Base-by-base conservation (phyloP, 2,888 invertebrate species). In the Athalia cordata region DNA sequence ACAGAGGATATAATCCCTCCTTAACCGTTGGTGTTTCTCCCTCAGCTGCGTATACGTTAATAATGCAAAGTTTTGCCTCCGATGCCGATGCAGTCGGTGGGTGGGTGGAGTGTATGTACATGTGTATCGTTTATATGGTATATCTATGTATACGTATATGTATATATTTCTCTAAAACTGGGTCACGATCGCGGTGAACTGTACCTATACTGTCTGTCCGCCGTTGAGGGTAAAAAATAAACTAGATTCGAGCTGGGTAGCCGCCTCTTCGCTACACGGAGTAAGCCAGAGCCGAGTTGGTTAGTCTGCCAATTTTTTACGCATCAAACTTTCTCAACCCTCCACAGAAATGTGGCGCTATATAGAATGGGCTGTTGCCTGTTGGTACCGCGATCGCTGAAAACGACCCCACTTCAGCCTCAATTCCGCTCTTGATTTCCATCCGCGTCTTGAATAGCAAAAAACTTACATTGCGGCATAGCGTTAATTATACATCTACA, bases 171-270 rank as follows among this genome's bases (percentile, higher is more conserved):
- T 9, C n/a, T 55, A 70, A 70, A 70, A 70, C 29, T 55, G 70
- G 70, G 70, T 70, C 70, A 70, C 55, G 55, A 70, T 70, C 70
- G 70, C 5, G 55, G 70, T 11, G 13, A 55, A n/a, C 11, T 55
- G n/a, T 43, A 13, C 61, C n/a, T 55, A 5, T 15, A 67, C 8
- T 15, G 67, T 15, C 29, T 13, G 67, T 67, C 8, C 50, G 15
- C 15, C 9, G 15, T n/a, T 13, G 15, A 47, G 50, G 49, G 29
- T 50, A 70, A 43, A 57, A 57, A 70, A 55, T 70, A 11, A 70
- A 55, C 5, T 29, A 67, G 50, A 50, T 67, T 13, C 47, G 15
- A 15, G 67, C 13, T 5, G 6, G 13, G 47, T n/a, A 45, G 47
- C 47, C 43, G 43, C 45, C 64, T 29, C 64, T n/a, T 6, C 6